Evolutionary conservation across 2,888 invertebrate genomes (phyloP).

Genomic region (Hoplodrina blanda): DNA sequence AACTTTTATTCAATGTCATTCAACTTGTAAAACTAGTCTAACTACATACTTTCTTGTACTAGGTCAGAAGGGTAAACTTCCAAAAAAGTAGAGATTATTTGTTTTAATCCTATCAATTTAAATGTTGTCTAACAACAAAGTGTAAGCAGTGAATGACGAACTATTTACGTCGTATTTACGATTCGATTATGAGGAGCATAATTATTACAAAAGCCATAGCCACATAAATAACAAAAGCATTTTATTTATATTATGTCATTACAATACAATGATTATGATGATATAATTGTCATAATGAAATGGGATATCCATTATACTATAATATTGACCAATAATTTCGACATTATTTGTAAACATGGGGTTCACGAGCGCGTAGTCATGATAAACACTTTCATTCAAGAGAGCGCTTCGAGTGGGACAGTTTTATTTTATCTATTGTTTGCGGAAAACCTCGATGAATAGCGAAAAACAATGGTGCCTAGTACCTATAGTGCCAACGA

Average conservation of each 20-base stretch:
- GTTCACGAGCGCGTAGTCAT: slow-evolving; percentile 65
- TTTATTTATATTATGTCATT: slow-evolving; percentile 48
- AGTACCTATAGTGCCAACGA: slow-evolving; percentile 17
- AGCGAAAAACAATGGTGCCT: slow-evolving; percentile 58
- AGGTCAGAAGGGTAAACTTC: not conserved
- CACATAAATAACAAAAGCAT: slow-evolving; percentile 32
- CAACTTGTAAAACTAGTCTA: slow-evolving; percentile 22
- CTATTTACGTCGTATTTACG: not conserved
- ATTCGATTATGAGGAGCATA: slow-evolving; percentile 8
- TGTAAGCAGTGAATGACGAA: not conserved
- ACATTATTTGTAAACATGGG: slow-evolving; percentile 76
- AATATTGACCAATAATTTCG: slow-evolving; percentile 71
- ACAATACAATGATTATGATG: slow-evolving; percentile 46
- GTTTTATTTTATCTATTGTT: slow-evolving; percentile 47
- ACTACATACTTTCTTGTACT: not conserved
- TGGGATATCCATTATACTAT: slow-evolving; percentile 60
- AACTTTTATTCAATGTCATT: slow-evolving; percentile 20
- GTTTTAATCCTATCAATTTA: not conserved
- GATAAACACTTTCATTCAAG: slow-evolving; percentile 44
- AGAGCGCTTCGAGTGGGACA: slow-evolving; percentile 25
- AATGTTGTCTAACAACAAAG: not conserved
- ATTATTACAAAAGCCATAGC: slow-evolving; percentile 11
- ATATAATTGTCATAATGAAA: slow-evolving; percentile 52
- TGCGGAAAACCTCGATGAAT: slow-evolving; percentile 30
- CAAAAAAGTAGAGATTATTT: not conserved